Evolutionary conservation across 1,140 invertebrate species (phyloP), one percentile per base, ranked within the genome.

Genomic region (Zaprionus gabonicus): DNA sequence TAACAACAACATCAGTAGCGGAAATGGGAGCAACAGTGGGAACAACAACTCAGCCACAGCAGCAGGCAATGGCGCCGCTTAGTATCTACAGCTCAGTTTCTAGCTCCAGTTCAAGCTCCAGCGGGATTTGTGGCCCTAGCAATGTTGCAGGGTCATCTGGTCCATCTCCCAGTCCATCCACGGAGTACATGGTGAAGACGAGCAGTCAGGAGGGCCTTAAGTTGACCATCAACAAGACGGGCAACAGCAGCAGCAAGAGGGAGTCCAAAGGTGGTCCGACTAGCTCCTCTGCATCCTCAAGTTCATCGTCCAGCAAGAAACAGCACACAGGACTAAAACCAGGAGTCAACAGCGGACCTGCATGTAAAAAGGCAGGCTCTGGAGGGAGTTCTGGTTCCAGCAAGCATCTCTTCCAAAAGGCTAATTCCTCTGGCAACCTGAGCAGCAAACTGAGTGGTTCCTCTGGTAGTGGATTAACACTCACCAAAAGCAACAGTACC

Each of bases 151-250:
- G 41, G 6, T 20, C 49, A 63, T 25, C 46, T 25, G 55, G 55
- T 41, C 57, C 23, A 15, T 78, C 76, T 49, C 13, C 46, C 13
- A 51, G 55, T 36, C 57, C 23, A 15, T 78, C 76, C 53, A 78
- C 91, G 1, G 97, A 98, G 80, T 98, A 98, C 79, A 97, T 97
- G 82, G 82, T 85, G 28, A 85, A 82, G 60, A 79, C 82, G 51
- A 85, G 95, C 38, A 97, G 96, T 68, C 86, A 81, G 55, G 97
- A 97, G 82, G 97, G 97, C 0, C 96, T 98, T 93, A 98, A 98
- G 92, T 95, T 98, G 58, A 98, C 97, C 0, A 97, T 98, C 7
- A 98, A 97, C 83, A 98, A 98, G 93, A 97, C 97, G 1, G 76
- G 78, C 46, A 91, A 72, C 71, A 66, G 12, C 20, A 79, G 38